Evolutionary conservation across 2,797 vertebrate species (phyloP).

Genomic region (Anabas testudineus): DNA sequence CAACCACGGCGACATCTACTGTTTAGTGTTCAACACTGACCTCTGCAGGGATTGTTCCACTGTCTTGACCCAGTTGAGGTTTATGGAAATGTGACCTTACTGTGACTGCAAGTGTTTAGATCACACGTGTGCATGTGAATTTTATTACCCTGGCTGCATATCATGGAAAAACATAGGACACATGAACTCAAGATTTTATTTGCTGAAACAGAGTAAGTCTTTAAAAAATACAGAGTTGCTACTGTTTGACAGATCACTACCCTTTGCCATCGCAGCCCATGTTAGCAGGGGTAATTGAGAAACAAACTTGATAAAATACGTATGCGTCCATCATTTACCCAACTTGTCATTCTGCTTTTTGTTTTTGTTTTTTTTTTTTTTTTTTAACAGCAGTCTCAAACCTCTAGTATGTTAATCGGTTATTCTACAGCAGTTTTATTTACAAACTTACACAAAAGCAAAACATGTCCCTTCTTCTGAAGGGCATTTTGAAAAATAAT

Average conservation of each 20-base stretch:
- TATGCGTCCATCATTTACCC: slow-evolving; percentile 49
- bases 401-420: slow-evolving; percentile 88
- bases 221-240: slow-evolving; percentile 81
- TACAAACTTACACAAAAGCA: slow-evolving; percentile 94
- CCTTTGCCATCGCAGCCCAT: slow-evolving; percentile 28
- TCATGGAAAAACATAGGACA: slow-evolving; percentile 25
- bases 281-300: slow-evolving; percentile 81
- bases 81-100: background rate
- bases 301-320: slow-evolving; percentile 87
- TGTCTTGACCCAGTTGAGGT: background rate
- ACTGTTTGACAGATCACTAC: slow-evolving; percentile 72
- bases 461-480: slow-evolving; percentile 79
- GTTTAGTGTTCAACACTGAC: slow-evolving; percentile 22
- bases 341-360: slow-evolving; percentile 35
- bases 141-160: background rate
- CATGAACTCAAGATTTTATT: slow-evolving; percentile 83
- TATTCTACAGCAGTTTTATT: slow-evolving; percentile 94
- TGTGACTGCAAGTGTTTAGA: too few relatives aligned
- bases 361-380: too few relatives aligned
- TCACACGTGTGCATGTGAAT: background rate
- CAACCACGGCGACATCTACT: slow-evolving; percentile 65
- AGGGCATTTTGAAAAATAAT: slow-evolving; percentile 86
- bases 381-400: slow-evolving; percentile 84
- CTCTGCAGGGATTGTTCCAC: background rate
- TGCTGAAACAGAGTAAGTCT: slow-evolving; percentile 79